Base-by-base conservation (phyloP, 2,888 invertebrate genomes). In the Agrochola lychnidis region DNA sequence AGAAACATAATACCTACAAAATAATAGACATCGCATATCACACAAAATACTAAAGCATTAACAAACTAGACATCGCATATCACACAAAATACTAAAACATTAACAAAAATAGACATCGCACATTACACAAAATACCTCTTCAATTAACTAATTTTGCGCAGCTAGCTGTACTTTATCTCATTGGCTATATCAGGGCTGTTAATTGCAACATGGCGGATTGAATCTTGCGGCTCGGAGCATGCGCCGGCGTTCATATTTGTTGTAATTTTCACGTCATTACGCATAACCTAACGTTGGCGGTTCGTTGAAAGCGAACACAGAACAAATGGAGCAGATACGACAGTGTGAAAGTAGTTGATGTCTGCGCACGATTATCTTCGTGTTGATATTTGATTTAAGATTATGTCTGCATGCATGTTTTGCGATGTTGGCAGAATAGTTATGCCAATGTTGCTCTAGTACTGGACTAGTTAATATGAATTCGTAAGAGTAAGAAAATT, bases 261-360 rank as follows among this genome's bases (percentile, higher is more conserved):
- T 90, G 94, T 94, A 95, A 95, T 95, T 95, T 95, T 94, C 95
- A 94, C 95, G 93, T 95, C 94, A 94, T 95, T 95, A 94, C 89
- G 90, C 88, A 91, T 94, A 92, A 92, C 91, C 76, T 81, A 84
- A 82, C 92, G 88, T 88, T 89, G 88, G 88, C 86, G 93, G 93
- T 92, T 90, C 91, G 90, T 93, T 94, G 92, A 94, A 94, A 94
- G 94, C 89, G 76, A 85, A 76, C 93, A 94, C 87, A 94, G 95
- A 95, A 86, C 91, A 93, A 86, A 86, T 82, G 70, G 81, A 77
- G 70, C 78, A 87, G 88, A 88, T 84, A 82, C 56, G 84, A 79
- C 73, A 79, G 73, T 73, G 70, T 74, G 77, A 86, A 79, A 79
- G 76, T 77, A 36, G 70, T 70, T 66, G 75, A 74, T 84, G 73